Evolutionary conservation across 1,140 invertebrate species (phyloP).

Genomic region (Tribolium madens): DNA sequence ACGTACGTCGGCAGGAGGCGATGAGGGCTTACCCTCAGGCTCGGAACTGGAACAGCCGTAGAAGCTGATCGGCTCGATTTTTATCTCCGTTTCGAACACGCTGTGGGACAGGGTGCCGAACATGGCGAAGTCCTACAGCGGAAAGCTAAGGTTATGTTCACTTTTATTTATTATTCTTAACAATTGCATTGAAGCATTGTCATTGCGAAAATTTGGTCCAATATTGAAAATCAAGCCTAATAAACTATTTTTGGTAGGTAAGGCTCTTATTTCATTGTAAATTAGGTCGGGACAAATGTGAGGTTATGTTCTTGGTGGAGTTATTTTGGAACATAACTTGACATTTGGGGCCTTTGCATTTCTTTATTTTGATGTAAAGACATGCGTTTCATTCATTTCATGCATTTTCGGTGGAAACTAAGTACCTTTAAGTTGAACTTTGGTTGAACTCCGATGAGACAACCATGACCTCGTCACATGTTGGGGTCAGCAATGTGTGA

Average conservation of each 20-base stretch:
- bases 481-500: background rate
- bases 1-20: background rate
- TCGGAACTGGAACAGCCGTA: conserved; percentile 44
- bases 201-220: no score
- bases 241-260: no score
- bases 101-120: conserved; percentile 45
- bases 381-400: no score
- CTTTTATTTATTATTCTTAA: background rate
- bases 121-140: background rate
- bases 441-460: background rate
- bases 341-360: no score
- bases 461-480: background rate
- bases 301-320: no score
- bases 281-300: no score
- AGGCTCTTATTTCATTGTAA: no score
- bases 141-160: background rate
- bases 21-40: conserved; percentile 11
- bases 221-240: no score
- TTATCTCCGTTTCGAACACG: conserved; percentile 53
- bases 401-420: background rate
- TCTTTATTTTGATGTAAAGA: no score
- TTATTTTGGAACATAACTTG: no score
- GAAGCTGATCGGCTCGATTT: conserved; percentile 52
- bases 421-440: background rate
- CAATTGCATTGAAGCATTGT: no score